A percentile compares a stretch with the other conserved stretches of the same genome.
Conservation (phyloP, 2,888 invertebrate genomes). For the Cosmia pyralina region DNA sequence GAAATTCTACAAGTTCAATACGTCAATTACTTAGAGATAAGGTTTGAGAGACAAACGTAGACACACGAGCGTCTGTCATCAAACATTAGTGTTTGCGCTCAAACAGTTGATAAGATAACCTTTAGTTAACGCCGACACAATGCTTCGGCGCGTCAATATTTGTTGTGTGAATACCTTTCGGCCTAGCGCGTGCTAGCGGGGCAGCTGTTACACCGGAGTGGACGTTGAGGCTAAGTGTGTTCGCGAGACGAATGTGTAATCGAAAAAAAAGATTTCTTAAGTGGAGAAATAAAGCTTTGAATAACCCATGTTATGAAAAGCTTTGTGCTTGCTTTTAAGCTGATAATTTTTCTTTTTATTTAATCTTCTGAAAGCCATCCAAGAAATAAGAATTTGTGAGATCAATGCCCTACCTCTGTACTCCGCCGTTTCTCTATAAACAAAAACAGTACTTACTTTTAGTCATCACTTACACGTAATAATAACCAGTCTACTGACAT, state of each 20-base stretch:
- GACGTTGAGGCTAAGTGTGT: slow-evolving; percentile 14
- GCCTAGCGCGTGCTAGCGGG: slow-evolving; percentile 83
- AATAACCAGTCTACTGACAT: background rate
- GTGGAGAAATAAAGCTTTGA: background rate
- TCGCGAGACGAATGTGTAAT: background rate
- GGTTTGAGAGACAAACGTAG: slow-evolving; percentile 83
- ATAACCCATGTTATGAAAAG: background rate
- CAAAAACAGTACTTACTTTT: background rate
- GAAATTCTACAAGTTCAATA: slow-evolving; percentile 80
- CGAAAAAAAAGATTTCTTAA: background rate
- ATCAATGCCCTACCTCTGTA: background rate
- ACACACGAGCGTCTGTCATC: slow-evolving; percentile 87
- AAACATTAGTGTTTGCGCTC: slow-evolving; percentile 85
- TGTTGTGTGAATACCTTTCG: slow-evolving; percentile 85
- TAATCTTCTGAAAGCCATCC: too few species aligned
- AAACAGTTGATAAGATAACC: slow-evolving; percentile 89
- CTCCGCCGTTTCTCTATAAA: too few species aligned
- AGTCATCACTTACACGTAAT: background rate
- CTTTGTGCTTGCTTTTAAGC: background rate
- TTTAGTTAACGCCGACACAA: slow-evolving; percentile 88
- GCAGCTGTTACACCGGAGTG: slow-evolving; percentile 74
- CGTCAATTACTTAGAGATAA: slow-evolving; percentile 85
- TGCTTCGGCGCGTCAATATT: slow-evolving; percentile 86
- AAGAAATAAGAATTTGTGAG: background rate
- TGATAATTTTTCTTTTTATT: background rate